A percentile compares a stretch with the other conserved stretches of the same genome.
These are phyloP conservation scores for Trichopria drosophilae DNA, from an alignment of 2,888 invertebrate genomes.

Conservation along the genomic window DNA sequence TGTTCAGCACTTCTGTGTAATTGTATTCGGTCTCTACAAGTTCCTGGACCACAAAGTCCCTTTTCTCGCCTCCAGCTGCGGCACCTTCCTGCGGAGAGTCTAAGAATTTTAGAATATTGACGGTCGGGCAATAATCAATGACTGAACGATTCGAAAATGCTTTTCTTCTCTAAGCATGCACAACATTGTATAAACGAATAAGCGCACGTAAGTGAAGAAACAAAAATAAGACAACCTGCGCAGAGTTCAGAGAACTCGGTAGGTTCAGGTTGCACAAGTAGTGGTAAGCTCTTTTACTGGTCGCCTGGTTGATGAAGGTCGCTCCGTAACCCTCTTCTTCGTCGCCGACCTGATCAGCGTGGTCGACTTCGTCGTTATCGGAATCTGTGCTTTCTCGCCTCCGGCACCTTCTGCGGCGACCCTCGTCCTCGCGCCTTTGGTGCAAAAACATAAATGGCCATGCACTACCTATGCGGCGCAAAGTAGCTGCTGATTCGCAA, in stretches of 20 bases:
- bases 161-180: too few species aligned
- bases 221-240: slow-evolving; percentile 56
- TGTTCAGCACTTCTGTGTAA: slow-evolving; percentile 90
- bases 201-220: too few species aligned
- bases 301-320: slow-evolving; percentile 72
- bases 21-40: slow-evolving; percentile 96
- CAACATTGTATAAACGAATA: too few species aligned
- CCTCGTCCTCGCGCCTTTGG: slow-evolving; percentile 56
- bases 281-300: slow-evolving; percentile 92
- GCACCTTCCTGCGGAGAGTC: too few species aligned
- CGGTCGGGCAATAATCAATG: too few species aligned
- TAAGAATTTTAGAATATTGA: too few species aligned
- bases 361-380: slow-evolving; percentile 46
- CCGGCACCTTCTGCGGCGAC: slow-evolving; percentile 52
- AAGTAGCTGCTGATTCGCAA: slow-evolving; percentile 27
- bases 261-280: slow-evolving; percentile 79
- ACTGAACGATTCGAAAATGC: too few species aligned
- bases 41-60: slow-evolving; percentile 91
- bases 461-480: slow-evolving; percentile 48
- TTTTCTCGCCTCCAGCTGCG: slow-evolving; percentile 68
- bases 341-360: slow-evolving; percentile 50
- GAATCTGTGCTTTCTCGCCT: slow-evolving; percentile 52
- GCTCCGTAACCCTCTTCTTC: slow-evolving; percentile 67
- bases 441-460: slow-evolving; percentile 54
- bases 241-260: slow-evolving; percentile 60